phyloP scores from a whole-genome alignment of 37 sponge, comb jelly and placozoan genomes.

The Tethya wilhelma region DNA sequence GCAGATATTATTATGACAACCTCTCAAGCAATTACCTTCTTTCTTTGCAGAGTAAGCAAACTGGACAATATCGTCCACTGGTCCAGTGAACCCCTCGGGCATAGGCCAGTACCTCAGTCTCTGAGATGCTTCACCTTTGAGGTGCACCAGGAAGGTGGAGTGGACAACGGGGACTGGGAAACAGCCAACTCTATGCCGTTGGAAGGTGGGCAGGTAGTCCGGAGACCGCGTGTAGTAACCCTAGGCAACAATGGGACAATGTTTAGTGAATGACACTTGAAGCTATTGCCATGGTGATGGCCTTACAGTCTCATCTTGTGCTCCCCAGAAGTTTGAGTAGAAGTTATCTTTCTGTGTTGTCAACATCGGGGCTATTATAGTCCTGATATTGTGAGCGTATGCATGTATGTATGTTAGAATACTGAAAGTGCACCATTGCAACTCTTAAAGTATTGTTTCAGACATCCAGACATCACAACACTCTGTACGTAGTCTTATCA shows the following conservation, averaged over 20 bases:
- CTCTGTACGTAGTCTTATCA: too few species aligned
- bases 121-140: slow-evolving; percentile 39
- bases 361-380: slow-evolving; percentile 87
- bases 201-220: slow-evolving; percentile 76
- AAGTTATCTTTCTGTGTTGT: not conserved
- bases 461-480: too few species aligned
- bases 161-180: slow-evolving; percentile 86
- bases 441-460: too few species aligned
- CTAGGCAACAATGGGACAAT: slow-evolving; percentile 20
- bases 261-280: not conserved
- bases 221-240: slow-evolving; percentile 85
- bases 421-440: too few species aligned
- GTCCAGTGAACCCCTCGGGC: slow-evolving; percentile 55
- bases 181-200: slow-evolving; percentile 54
- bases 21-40: slow-evolving; percentile 34
- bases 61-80: slow-evolving; percentile 84
- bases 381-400: slow-evolving; percentile 18
- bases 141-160: slow-evolving; percentile 81
- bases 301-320: slow-evolving; percentile 64
- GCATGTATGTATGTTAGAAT: too few species aligned
- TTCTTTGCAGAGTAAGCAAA: slow-evolving; percentile 74
- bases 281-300: not conserved
- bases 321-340: slow-evolving; percentile 90
- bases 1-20: not conserved
- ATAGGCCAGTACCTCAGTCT: slow-evolving; percentile 73